Evolutionary conservation across 2,888 invertebrate genomes (phyloP).

Genomic region (Hemicrepidius hirtus): DNA sequence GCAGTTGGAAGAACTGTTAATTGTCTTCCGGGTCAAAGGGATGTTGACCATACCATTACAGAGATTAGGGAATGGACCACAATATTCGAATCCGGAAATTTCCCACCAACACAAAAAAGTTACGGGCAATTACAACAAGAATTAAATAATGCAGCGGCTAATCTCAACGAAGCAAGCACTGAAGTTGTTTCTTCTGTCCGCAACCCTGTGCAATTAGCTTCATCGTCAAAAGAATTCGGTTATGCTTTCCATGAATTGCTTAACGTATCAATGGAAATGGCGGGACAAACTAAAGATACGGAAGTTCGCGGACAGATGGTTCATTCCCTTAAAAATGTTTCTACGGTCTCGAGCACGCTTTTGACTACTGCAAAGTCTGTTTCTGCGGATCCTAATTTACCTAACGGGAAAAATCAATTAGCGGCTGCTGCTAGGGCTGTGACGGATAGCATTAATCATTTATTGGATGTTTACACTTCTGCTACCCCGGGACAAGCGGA

Average conservation of each 20-base stretch:
- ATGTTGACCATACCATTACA: slow-evolving; percentile 92
- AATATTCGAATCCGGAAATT: slow-evolving; percentile 82
- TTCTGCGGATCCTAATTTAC: slow-evolving; percentile 91
- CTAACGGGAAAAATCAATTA: slow-evolving; percentile 92
- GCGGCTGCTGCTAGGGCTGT: slow-evolving; percentile 92
- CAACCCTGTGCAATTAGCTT: slow-evolving; percentile 81
- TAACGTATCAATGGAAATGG: slow-evolving; percentile 89
- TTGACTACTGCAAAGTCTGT: slow-evolving; percentile 91
- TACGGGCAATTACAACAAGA: slow-evolving; percentile 90
- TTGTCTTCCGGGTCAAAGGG: slow-evolving; percentile 93
- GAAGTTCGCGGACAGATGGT: slow-evolving; percentile 89
- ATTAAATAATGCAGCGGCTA: slow-evolving; percentile 88
- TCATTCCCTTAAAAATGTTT: slow-evolving; percentile 89
- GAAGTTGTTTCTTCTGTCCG: slow-evolving; percentile 87
- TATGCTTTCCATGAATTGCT: slow-evolving; percentile 86
- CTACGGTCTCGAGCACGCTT: slow-evolving; percentile 89
- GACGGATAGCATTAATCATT: slow-evolving; percentile 93
- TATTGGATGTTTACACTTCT: slow-evolving; percentile 90
- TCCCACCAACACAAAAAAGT: slow-evolving; percentile 83
- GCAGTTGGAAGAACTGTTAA: slow-evolving; percentile 82
- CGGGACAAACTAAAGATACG: slow-evolving; percentile 85
- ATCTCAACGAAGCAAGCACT: slow-evolving; percentile 88
- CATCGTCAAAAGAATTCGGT: slow-evolving; percentile 85
- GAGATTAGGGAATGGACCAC: slow-evolving; percentile 86
- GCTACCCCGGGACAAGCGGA: slow-evolving; percentile 97